Evolutionary conservation across 1,140 invertebrate genomes (phyloP), one percentile per base, ranked within the genome.

Genomic region (Drosophila ogumai): DNA sequence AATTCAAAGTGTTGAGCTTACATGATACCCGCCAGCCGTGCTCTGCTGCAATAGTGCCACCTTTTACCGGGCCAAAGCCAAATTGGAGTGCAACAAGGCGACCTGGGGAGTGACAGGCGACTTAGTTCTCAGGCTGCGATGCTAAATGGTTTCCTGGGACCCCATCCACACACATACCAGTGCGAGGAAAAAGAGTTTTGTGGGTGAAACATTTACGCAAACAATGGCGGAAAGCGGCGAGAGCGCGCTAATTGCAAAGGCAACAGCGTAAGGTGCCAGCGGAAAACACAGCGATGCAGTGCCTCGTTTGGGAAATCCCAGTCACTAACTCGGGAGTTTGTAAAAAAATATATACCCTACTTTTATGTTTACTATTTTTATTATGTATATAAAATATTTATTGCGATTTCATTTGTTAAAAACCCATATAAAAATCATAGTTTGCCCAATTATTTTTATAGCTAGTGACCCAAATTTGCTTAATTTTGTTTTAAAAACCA

Each of bases 141-240:
- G 85, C 84, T 88, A 84, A 88, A 88, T 87, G 85, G 76, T 88
- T 88, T 88, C 84, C 84, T 88, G 84, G 72, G 61, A 43, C 55
- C 46, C 28, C 49, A 17, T 31, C 49, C 46, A 50, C 58, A 58
- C 61, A 55, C 41, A 31, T 8, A 47, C 44, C 19, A 19, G 8
- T 25, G 13, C n/a, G 7, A 31, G 17, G 50, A 34, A 43, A 64
- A 38, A 65, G 46, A 41, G 60, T 41, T 38, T 44, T 77, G 67
- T 60, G 68, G 79, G 68, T 78, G 79, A 78, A 66, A 87, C 72
- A 66, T 87, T 87, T 87, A 88, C 80, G 84, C 84, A 87, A 88
- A 87, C 84, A 87, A 87, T 87, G 67, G 79, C 52, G 71, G 63
- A 77, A 79, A 86, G 54, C 38, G 57, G 44, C 28, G 54, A 88